phyloP scores from a whole-genome alignment of 2,113 vertebrate species.

The Siniperca chuatsi region DNA sequence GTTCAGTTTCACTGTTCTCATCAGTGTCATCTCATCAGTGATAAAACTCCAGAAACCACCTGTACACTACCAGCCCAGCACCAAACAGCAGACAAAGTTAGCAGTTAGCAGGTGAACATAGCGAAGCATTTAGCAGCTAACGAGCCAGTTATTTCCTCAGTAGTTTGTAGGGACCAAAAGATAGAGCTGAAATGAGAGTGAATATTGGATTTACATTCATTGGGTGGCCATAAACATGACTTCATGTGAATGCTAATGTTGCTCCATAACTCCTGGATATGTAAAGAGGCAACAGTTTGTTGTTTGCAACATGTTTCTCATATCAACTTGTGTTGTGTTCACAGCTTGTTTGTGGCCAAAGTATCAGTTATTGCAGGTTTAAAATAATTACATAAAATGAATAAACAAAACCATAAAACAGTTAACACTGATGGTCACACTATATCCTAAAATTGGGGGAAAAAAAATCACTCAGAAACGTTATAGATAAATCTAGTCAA shows the following conservation, averaged over 20 bases:
- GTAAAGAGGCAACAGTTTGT: too few species aligned
- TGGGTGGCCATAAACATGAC: neutral
- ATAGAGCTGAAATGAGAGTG: neutral
- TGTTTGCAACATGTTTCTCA: too few species aligned
- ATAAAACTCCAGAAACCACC: neutral
- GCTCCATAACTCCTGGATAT: neutral
- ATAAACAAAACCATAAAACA: neutral
- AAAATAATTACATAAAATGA: neutral
- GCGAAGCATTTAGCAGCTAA: too few species aligned
- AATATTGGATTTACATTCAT: neutral
- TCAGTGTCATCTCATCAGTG: neutral
- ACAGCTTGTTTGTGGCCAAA: neutral
- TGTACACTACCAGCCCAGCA: too few species aligned
- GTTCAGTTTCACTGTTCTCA: neutral
- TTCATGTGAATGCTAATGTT: neutral
- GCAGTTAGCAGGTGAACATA: too few species aligned
- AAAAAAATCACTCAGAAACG: neutral
- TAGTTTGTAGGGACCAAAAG: neutral
- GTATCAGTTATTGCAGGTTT: too few species aligned
- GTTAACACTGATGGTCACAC: neutral
- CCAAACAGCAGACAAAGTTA: too few species aligned
- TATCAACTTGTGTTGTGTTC: neutral
- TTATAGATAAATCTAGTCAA: neutral
- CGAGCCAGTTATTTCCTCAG: too few species aligned
- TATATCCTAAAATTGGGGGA: neutral